phyloP scores from a whole-genome alignment of 2,888 invertebrate genomes.

The Malachius bipustulatus region DNA sequence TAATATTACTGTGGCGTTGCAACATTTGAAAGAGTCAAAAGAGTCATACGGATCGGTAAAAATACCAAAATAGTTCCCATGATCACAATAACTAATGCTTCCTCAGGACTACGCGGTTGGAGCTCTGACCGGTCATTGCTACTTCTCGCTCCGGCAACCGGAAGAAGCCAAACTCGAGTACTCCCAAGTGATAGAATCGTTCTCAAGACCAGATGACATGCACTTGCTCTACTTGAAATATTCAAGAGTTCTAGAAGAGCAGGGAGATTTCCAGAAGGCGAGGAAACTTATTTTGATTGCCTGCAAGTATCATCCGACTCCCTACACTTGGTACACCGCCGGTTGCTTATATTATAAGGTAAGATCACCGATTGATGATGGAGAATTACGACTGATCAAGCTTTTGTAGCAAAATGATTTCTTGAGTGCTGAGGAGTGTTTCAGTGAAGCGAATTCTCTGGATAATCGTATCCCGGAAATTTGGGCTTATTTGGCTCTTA shows the following conservation, averaged over 20 bases:
- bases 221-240: conserved; percentile 30
- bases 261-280: conserved; percentile 27
- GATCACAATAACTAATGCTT: conserved; percentile 7
- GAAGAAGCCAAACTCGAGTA: conserved; percentile 28
- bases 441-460: conserved; percentile 32
- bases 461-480: conserved; percentile 31
- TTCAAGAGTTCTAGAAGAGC: conserved; percentile 23
- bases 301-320: conserved; percentile 31
- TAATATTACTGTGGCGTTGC: conserved; percentile 28
- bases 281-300: conserved; percentile 29
- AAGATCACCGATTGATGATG: conserved; percentile 10
- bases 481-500: conserved; percentile 33
- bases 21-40: conserved; percentile 29
- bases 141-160: conserved; percentile 21
- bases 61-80: too few species aligned
- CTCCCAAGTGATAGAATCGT: conserved; percentile 26
- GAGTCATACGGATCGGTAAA: conserved; percentile 26
- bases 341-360: conserved; percentile 26
- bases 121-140: conserved; percentile 29
- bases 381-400: too few species aligned
- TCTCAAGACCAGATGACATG: conserved; percentile 28
- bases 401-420: conserved; percentile 29
- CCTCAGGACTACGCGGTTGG: conserved; percentile 29
- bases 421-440: conserved; percentile 34
- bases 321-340: conserved; percentile 31